Evolutionary conservation across 1,140 invertebrate genomes (phyloP).

Genomic region (Antheraea mylitta): DNA sequence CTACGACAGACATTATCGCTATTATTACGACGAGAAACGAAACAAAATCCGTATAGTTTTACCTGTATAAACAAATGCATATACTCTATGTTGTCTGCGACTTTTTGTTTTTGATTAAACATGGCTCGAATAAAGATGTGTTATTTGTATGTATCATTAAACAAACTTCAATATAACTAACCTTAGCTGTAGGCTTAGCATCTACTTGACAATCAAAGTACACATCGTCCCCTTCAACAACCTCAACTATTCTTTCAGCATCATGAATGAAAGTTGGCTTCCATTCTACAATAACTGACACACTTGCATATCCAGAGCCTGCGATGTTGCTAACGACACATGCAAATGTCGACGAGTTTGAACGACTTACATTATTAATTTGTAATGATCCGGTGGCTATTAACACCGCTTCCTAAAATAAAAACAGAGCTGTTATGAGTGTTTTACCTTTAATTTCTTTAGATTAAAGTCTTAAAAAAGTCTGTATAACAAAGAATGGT

Average conservation of each 20-base stretch:
- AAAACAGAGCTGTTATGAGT: not conserved
- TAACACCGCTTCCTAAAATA: slow-evolving; percentile 46
- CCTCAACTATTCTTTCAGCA: slow-evolving; percentile 11
- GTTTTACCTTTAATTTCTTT: no score
- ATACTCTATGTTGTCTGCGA: no score
- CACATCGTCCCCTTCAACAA: slow-evolving; percentile 43
- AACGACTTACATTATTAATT: slow-evolving; percentile 49
- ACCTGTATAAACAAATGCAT: no score
- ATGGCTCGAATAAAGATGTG: no score
- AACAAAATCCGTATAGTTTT: no score
- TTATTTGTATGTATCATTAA: not conserved
- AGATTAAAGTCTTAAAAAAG: no score
- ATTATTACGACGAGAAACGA: no score
- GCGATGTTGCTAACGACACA: slow-evolving; percentile 58
- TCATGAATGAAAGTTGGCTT: slow-evolving; percentile 34
- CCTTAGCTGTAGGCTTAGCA: slow-evolving; percentile 60
- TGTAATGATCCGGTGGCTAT: slow-evolving; percentile 41
- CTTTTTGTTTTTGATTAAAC: not conserved
- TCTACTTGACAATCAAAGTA: slow-evolving; percentile 62
- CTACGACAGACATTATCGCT: no score
- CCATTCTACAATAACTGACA: slow-evolving; percentile 56
- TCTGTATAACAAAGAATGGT: no score
- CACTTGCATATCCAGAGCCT: slow-evolving; percentile 36
- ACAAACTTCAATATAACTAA: slow-evolving; percentile 25
- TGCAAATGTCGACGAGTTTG: slow-evolving; percentile 43